Base-by-base conservation (phyloP, 2,113 vertebrate genomes). In the Eclectus roratus region DNA sequence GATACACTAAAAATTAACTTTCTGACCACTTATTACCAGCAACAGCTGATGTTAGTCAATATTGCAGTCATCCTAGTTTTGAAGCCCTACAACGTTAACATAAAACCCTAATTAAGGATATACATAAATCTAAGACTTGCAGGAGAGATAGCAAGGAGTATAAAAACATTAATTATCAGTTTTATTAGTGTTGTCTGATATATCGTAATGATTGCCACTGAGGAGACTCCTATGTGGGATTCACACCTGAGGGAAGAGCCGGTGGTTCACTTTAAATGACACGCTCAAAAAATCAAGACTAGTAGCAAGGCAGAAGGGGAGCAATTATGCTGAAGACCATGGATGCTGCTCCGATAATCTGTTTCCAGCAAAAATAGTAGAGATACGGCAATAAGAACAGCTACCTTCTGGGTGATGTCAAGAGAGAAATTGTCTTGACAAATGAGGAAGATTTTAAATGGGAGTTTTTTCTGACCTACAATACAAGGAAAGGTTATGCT, bases 401-500 rank as follows among this genome's bases (percentile, higher is more conserved):
- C 81, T 89, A 61, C 74, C 64, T 85, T 79, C 68, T 92, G 80
- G 79, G 58, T 83, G 65, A 93, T 95, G 95, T 91, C 91, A 94
- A 86, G 95, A 95, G 90, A 90, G 46, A 93, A 95, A 96, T 92
- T 95, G 91, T 94, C 94, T 94, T 97, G 95, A 97, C 95, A 95
- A 97, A 96, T 85, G 96, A 95, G 92, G 85, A 80, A 88, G 79
- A 88, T 80, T 95, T 96, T 95, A 93, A 93, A 86, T 90, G 90
- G 93, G 93, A 91, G 95, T 95, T 91, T 95, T 96, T 64, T 90
- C 64, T 91, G 95, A 95, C 94, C 95, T 96, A 91, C 87, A 77
- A 66, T 80, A 47, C 60, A 78, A 80, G 92, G 85, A 88, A 96
- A 95, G 93, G 94, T 94, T 96, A 96, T 96, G 95, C 85, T 95